Percentiles rank a stretch among this genome's conserved stretches.
Evolutionary conservation across 2,888 invertebrate species (phyloP).

Genomic region (Coelopa pilipes): DNA sequence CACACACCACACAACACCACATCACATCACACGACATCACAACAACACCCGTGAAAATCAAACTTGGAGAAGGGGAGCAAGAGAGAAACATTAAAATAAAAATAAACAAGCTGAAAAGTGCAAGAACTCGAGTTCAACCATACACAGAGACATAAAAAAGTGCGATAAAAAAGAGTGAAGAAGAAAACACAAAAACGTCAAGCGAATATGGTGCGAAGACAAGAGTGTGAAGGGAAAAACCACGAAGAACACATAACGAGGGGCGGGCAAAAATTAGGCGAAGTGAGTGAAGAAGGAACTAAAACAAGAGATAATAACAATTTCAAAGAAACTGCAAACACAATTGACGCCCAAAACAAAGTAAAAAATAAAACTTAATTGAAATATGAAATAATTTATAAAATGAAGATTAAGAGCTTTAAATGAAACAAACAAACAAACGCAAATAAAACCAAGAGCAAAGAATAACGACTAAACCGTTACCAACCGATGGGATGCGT

Average conservation of each 20-base stretch:
- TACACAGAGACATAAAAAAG: constrained; percentile 41
- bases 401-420: background rate
- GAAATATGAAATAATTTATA: background rate
- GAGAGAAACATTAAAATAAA: constrained; percentile 37
- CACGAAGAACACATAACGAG: constrained; percentile 29
- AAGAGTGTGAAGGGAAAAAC: constrained; percentile 44
- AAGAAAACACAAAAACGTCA: constrained; percentile 45
- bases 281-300: constrained; percentile 28
- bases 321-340: background rate
- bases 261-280: too few species aligned
- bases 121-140: too few species aligned
- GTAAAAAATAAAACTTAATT: background rate
- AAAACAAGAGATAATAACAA: constrained; percentile 34
- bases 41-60: constrained; percentile 40
- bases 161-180: constrained; percentile 43
- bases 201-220: constrained; percentile 41
- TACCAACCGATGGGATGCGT: background rate
- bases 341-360: too few species aligned
- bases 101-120: constrained; percentile 8
- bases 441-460: constrained; percentile 1
- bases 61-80: constrained; percentile 65
- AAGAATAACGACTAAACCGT: background rate
- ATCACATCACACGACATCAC: constrained; percentile 37
- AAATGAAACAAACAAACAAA: constrained; percentile 6
- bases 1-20: constrained; percentile 11